Percentiles rank a stretch among this genome's conserved stretches.
Evolutionary conservation across 2,113 vertebrate species (phyloP).

Genomic region (Butastur rufipennis): DNA sequence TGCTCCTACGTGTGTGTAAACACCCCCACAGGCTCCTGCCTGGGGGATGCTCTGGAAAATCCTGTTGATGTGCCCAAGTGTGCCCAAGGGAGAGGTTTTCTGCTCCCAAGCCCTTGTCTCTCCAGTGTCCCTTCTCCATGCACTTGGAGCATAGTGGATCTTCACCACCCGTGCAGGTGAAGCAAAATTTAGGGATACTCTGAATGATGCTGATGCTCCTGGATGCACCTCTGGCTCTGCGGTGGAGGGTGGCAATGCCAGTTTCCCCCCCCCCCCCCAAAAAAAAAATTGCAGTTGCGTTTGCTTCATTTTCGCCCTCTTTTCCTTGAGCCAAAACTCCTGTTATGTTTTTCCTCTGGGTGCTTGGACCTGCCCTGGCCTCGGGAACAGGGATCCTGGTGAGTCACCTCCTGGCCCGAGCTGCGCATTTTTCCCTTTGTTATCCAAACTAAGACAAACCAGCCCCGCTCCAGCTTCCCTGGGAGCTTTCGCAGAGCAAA

Average conservation of each 20-base stretch:
- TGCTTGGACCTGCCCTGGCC: conserved; percentile 1
- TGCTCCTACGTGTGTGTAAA: no score
- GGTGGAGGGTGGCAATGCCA: background rate
- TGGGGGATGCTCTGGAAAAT: no score
- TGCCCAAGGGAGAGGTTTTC: background rate
- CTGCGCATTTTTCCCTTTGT: conserved; percentile 2
- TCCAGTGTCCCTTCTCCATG: background rate
- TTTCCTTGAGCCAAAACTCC: background rate
- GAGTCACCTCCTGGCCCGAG: conserved; percentile 23
- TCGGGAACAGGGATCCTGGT: background rate
- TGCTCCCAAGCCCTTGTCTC: background rate
- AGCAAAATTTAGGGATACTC: background rate
- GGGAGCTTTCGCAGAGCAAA: background rate
- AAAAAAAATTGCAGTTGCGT: background rate
- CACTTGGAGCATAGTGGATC: background rate
- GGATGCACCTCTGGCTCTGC: background rate
- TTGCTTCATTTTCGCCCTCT: background rate
- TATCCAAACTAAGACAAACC: background rate
- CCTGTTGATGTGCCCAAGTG: background rate
- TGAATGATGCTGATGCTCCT: background rate
- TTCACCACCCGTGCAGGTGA: fast-evolving
- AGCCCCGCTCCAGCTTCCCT: background rate
- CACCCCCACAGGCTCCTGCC: no score
- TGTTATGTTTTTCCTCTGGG: background rate
- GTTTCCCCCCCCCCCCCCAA: background rate